Evolutionary conservation across 2,888 invertebrate genomes (phyloP).

Genomic region (Drosophila paucipuncta): DNA sequence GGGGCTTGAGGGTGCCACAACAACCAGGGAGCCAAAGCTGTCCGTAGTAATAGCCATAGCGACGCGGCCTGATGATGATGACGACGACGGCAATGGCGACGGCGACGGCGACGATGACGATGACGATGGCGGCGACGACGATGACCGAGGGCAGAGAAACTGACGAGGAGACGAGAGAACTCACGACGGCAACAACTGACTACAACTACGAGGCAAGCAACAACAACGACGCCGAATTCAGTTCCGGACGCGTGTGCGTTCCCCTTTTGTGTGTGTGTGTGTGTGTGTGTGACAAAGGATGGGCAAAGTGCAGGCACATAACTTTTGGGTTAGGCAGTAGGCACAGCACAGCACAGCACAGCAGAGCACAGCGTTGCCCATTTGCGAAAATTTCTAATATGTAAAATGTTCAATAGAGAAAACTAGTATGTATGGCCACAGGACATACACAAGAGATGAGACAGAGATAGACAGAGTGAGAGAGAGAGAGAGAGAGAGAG

Average conservation of each 20-base stretch:
- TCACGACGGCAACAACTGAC: conserved; percentile 52
- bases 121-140: conserved; percentile 35
- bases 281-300: conserved; percentile 1
- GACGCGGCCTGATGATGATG: conserved; percentile 52
- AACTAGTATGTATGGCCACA: conserved; percentile 70
- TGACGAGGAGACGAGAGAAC: conserved; percentile 44
- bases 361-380: conserved; percentile 58
- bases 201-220: conserved; percentile 39
- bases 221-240: conserved; percentile 66
- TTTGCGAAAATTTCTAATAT: conserved; percentile 81
- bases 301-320: conserved; percentile 60
- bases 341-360: conserved; percentile 48
- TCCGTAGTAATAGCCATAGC: conserved; percentile 59
- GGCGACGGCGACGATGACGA: conserved; percentile 39
- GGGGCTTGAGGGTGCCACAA: conserved; percentile 26
- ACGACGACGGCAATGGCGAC: conserved; percentile 30
- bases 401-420: conserved; percentile 82
- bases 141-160: conserved; percentile 40
- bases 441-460: conserved; percentile 32
- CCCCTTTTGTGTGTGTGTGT: conserved; percentile 20
- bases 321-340: conserved; percentile 61
- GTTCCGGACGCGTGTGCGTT: conserved; percentile 73
- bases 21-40: conserved; percentile 58
- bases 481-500: conserved; percentile 3
- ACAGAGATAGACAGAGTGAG: conserved; percentile 9